A percentile compares a stretch with the other conserved stretches of the same genome.
These are phyloP conservation scores for Heliconius eleuchia DNA, from an alignment of 1,140 invertebrate genomes.

Conservation along the genomic window DNA sequence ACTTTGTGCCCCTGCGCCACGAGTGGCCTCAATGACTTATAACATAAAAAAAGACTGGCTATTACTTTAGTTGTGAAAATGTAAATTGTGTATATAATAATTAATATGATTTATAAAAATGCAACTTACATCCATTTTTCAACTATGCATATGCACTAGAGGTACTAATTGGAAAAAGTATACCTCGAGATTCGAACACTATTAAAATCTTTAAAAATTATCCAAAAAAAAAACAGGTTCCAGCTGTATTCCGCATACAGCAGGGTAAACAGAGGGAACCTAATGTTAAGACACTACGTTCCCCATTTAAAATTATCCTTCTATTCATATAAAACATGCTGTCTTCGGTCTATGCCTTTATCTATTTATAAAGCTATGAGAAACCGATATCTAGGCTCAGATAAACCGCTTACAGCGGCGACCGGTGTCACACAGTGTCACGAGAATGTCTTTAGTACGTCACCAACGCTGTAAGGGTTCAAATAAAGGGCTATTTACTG, in stretches of 20 bases:
- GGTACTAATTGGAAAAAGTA: neutral
- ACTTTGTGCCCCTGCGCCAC: too few relatives aligned
- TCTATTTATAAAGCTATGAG: neutral
- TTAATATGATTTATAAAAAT: too few relatives aligned
- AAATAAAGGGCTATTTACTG: constrained; percentile 32
- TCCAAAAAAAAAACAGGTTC: too few relatives aligned
- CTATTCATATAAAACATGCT: neutral
- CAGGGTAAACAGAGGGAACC: too few relatives aligned
- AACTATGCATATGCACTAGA: neutral
- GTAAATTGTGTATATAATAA: too few relatives aligned
- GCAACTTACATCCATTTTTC: neutral
- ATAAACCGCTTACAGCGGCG: constrained; percentile 23
- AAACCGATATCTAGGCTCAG: constrained; percentile 11
- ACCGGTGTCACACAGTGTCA: constrained; percentile 21
- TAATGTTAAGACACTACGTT: too few relatives aligned
- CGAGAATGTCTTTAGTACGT: constrained; percentile 19
- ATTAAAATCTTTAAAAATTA: too few relatives aligned
- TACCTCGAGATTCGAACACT: too few relatives aligned
- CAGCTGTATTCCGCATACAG: too few relatives aligned
- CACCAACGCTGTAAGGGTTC: constrained; percentile 19
- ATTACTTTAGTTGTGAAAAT: too few relatives aligned
- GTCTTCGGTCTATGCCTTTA: neutral
- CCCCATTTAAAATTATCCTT: neutral
- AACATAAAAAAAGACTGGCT: too few relatives aligned
- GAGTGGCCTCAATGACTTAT: too few relatives aligned